Percentiles rank a stretch among this genome's conserved stretches.
Evolutionary conservation across 2,797 vertebrate species (phyloP).

Genomic region (Lacerta agilis): DNA sequence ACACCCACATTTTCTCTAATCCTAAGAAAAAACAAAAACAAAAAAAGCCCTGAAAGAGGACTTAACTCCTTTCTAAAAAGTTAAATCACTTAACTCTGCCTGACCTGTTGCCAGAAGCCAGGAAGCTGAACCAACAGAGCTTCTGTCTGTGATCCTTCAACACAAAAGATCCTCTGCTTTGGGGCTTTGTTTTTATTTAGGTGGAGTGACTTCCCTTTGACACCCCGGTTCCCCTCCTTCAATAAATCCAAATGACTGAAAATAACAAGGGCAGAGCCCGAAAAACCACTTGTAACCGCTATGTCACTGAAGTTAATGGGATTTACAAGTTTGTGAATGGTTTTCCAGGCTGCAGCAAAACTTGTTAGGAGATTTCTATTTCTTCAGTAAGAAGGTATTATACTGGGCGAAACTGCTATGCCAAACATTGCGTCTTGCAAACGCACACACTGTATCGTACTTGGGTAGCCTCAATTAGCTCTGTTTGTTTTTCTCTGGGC

Average conservation of each 20-base stretch:
- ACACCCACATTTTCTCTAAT: conserved; percentile 29
- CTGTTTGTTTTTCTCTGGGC: neutral
- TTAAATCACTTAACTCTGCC: conserved; percentile 50
- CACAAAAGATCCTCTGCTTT: conserved; percentile 23
- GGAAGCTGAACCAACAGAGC: conserved; percentile 22
- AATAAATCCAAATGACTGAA: conserved; percentile 7
- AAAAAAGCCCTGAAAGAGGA: conserved; percentile 18
- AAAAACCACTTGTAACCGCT: neutral
- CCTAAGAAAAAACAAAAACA: conserved; percentile 27
- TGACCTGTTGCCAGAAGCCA: conserved; percentile 30
- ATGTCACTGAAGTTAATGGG: conserved; percentile 1
- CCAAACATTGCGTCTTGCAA: neutral
- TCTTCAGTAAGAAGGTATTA: neutral
- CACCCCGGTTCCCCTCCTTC: neutral
- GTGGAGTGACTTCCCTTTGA: neutral
- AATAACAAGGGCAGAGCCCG: neutral
- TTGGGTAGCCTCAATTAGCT: neutral
- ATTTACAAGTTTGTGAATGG: conserved; percentile 9
- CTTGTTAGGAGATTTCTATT: neutral
- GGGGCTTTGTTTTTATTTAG: conserved; percentile 29
- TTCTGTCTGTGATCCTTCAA: conserved; percentile 3
- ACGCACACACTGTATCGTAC: neutral
- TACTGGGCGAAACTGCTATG: neutral
- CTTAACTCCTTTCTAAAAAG: conserved; percentile 19
- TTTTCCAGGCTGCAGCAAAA: conserved; percentile 2